Evolutionary conservation across 2,113 vertebrate species (phyloP), one percentile per base, ranked within the genome.

Genomic region (Hemiscyllium ocellatum): DNA sequence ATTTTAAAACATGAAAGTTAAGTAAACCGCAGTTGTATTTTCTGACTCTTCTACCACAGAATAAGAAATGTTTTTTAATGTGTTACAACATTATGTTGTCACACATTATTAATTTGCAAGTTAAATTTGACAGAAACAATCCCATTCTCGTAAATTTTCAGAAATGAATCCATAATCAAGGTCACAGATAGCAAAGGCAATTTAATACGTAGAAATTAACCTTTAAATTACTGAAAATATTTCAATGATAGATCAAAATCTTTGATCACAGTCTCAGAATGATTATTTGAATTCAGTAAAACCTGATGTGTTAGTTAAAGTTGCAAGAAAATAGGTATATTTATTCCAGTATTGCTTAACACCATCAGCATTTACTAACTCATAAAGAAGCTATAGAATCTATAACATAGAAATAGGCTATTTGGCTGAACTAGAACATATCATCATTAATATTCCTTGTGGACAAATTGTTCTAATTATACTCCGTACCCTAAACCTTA

Each of bases 61-160:
- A 83, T 83, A 42, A 42, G 42, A 80, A 42, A 42, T 83, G n/a
- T 83, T 17, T 42, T 42, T 4, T 83, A 15, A 2, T 5, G 6
- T 42, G 19, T 37, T n/a, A 42, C 17, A 19, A 5, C 0, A n/a
- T 37, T 0, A 91, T 17, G 50, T 87, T 66, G 33, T 66, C 33
- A 17, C 61, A 91, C 61, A 37, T 91, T 10, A 65, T 65, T 66
- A 91, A 22, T 91, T 91, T 66, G 33, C 33, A 91, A 65, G 20
- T 66, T 65, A 91, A 91, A 91, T 90, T 90, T 90, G 52, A 90
- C 52, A 33, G 87, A 17, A 65, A 90, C 56, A 65, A n/a, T 66
- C 61, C 22, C 29, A 66, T 66, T 91, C 89, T 91, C 61, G 37
- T 10, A 66, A 33, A 33, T 33, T 91, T 91, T 91, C 56, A 91